Conservation (phyloP, 2,888 invertebrate genomes). For the Eupithecia inturbata region DNA sequence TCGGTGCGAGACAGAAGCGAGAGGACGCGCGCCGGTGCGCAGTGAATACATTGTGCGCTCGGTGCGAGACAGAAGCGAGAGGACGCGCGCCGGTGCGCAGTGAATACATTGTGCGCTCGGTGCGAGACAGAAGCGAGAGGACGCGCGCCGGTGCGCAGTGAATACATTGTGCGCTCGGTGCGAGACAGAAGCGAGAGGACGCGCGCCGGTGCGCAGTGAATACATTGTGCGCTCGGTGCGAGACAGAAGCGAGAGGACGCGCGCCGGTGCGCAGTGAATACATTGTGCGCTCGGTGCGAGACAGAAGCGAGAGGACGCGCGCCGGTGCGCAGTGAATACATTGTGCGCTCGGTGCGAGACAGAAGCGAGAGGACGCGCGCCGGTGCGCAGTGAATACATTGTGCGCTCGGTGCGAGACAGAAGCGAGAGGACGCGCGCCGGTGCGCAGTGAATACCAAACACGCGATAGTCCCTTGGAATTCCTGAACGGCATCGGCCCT, state of each 20-base stretch:
- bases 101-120: constrained; percentile 45
- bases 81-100: no score
- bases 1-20: constrained; percentile 32
- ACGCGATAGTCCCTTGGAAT: constrained; percentile 9
- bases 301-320: constrained; percentile 35
- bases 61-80: constrained; percentile 33
- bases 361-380: no score
- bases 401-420: constrained; percentile 37
- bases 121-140: constrained; percentile 34
- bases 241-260: constrained; percentile 33
- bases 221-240: constrained; percentile 44
- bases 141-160: no score
- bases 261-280: no score
- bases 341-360: constrained; percentile 39
- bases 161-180: constrained; percentile 44
- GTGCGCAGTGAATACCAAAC: constrained; percentile 29
- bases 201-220: no score
- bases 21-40: no score
- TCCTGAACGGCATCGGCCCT: neutral
- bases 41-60: constrained; percentile 47
- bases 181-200: constrained; percentile 34
- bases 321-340: no score
- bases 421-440: constrained; percentile 29
- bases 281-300: constrained; percentile 43
- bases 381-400: no score